Base-by-base conservation (phyloP, 2,797 vertebrate species). In the Ctenopoma kingsleyae region DNA sequence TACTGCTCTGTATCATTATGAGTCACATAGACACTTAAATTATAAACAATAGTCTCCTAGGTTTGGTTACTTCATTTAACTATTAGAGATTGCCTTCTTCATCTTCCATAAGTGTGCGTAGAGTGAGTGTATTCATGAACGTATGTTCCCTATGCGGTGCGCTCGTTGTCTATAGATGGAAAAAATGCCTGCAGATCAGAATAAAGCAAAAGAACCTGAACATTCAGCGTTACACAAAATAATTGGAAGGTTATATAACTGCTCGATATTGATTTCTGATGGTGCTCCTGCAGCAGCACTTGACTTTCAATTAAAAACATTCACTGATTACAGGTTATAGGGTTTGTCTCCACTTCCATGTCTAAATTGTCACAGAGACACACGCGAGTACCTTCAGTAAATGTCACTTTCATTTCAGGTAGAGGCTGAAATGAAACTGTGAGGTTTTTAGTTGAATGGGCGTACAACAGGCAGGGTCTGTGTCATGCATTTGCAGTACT, bases 211-310 rank as follows among this genome's bases (percentile, higher is more conserved):
- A 46, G 43, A 68, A 53, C 32, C 30, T 3, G 16, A 66, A 52
- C 11, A 27, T 15, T 32, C 47, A 7, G 49, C 1, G 56, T 81
- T 83, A 81, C 54, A 85, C 83, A 72, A 88, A 79, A 74, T 69
- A 80, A 86, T 75, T 84, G 76, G 55, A 64, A 27, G 46, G 17
- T 87, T 80, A 69, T 44, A 22, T 78, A 87, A 88, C 68, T 11
- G 41, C 49, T 35, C 27, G 7, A 7, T 36, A 19, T 76, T 61
- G 64, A 56, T 27, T 59, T 72, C 62, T 51, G 5, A 55, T 66
- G 10, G 12, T 2, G 30, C 48, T 46, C 55, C 32, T 55, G 60
- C 2, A 0, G 13, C 30, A 32, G 15, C 61, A 4, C 35, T 53
- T n/a, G 49, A 41, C 44, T 36, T 41, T 58, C 58, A 38, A 66